These are phyloP conservation scores for human (Homo sapiens) DNA, from an alignment of 2,113 vertebrate species.

Conservation along the genomic window GRCh38 chr17:14483501-14484000, in stretches of 20 bases:
- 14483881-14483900: too few relatives aligned
- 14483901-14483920: too few relatives aligned
- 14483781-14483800: neutral
- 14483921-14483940: too few relatives aligned
- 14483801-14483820: neutral
- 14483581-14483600: neutral
- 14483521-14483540: neutral
- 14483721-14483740: neutral
- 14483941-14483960: too few relatives aligned
- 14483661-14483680: fast-evolving
- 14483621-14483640: neutral
- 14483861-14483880: too few relatives aligned
- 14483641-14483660: neutral
- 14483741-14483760: neutral
- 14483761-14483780: neutral
- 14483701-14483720: neutral
- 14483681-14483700: neutral
- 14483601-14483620: neutral
- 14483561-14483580: neutral
- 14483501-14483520: neutral
- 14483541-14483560: neutral
- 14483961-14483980: too few relatives aligned
- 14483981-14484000: fast-evolving
- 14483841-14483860: too few relatives aligned
- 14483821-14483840: neutral